Percentiles rank a stretch among this genome's conserved stretches.
Evolutionary conservation across 2,888 invertebrate genomes (phyloP).

Genomic region (Pterostichus madidus): DNA sequence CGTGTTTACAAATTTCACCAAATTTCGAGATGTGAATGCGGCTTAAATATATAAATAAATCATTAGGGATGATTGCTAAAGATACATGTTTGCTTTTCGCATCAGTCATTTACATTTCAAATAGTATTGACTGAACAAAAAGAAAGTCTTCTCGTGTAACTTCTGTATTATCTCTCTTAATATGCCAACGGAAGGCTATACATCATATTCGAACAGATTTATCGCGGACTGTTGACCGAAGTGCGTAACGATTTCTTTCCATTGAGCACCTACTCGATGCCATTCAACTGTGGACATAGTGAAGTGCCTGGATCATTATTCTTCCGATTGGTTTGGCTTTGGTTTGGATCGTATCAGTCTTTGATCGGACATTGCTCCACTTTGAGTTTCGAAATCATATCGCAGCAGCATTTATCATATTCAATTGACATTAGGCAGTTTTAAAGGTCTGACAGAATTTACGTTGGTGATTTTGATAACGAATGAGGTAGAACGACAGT

Average conservation of each 20-base stretch:
- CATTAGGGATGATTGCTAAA: too few species aligned
- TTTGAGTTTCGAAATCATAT: constrained; percentile 57
- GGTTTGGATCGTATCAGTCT: constrained; percentile 40
- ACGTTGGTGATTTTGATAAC: constrained; percentile 46
- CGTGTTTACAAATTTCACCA: too few species aligned
- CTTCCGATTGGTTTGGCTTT: constrained; percentile 42
- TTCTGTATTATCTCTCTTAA: constrained; percentile 21
- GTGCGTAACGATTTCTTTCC: constrained; percentile 48
- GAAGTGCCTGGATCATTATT: constrained; percentile 51
- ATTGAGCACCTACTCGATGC: constrained; percentile 50
- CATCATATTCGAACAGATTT: constrained; percentile 49
- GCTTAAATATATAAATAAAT: too few species aligned
- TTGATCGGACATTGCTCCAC: constrained; percentile 59
- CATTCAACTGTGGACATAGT: constrained; percentile 45
- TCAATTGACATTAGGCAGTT: constrained; percentile 53
- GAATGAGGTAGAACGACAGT: not conserved
- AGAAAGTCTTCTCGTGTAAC: not conserved
- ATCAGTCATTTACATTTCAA: not conserved
- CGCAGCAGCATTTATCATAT: constrained; percentile 58
- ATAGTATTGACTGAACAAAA: not conserved
- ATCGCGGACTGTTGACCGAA: constrained; percentile 13
- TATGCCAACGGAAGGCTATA: constrained; percentile 8
- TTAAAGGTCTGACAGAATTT: constrained; percentile 51
- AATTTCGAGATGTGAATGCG: too few species aligned
- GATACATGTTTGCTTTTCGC: not conserved